Evolutionary conservation across 2,797 vertebrate species (phyloP).

Genomic region (Salmo trutta): DNA sequence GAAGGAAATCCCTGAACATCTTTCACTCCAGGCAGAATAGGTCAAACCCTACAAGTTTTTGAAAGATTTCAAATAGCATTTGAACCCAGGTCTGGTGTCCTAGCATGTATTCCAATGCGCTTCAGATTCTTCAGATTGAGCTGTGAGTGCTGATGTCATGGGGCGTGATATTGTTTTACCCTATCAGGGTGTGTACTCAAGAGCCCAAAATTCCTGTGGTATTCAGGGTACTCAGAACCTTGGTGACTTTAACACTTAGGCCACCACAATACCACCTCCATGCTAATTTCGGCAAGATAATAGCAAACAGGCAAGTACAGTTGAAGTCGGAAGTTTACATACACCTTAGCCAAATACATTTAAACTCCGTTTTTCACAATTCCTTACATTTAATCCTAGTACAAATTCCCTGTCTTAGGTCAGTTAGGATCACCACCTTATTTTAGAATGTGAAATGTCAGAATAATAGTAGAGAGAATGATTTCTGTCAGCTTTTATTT

Average conservation of each 20-base stretch:
- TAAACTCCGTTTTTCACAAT: too few relatives aligned
- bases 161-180: background rate
- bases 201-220: slow-evolving; percentile 2
- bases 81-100: background rate
- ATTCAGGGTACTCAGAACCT: slow-evolving; percentile 26
- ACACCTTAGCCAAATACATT: too few relatives aligned
- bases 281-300: slow-evolving; percentile 38
- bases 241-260: slow-evolving; percentile 22
- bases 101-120: background rate
- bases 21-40: background rate
- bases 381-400: too few relatives aligned
- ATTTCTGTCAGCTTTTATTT: too few relatives aligned
- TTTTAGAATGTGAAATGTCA: too few relatives aligned
- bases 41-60: background rate
- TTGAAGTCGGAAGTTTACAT: too few relatives aligned
- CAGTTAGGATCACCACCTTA: too few relatives aligned
- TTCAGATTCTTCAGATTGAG: background rate
- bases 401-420: too few relatives aligned
- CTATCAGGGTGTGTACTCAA: slow-evolving; percentile 15
- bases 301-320: slow-evolving; percentile 36
- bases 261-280: slow-evolving; percentile 35
- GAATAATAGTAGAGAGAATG: too few relatives aligned
- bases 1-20: background rate
- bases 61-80: background rate
- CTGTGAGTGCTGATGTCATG: slow-evolving; percentile 18